These are phyloP conservation scores for Perdita meconis DNA, from an alignment of 2,888 invertebrate species.

Conservation along the genomic window DNA sequence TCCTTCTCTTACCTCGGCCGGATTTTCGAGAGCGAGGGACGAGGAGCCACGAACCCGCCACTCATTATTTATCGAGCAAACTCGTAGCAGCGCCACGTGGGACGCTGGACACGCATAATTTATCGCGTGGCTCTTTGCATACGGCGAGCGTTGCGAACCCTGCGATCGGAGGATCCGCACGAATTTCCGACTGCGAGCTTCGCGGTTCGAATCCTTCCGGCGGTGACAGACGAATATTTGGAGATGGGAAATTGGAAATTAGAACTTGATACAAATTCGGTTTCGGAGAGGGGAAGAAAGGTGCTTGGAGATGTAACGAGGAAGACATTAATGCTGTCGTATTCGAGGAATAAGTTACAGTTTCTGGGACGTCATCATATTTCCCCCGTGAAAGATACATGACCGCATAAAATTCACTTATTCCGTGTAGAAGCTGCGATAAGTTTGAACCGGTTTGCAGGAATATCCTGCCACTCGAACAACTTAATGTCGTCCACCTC, in stretches of 20 bases:
- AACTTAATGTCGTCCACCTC: slow-evolving; percentile 40
- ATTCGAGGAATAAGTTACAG: slow-evolving; percentile 5
- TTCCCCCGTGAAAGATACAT: slow-evolving; percentile 31
- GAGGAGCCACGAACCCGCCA: slow-evolving; percentile 36
- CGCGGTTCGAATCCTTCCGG: slow-evolving; percentile 1
- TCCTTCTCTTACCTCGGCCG: slow-evolving; percentile 10
- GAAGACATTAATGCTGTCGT: slow-evolving; percentile 2
- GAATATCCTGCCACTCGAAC: slow-evolving; percentile 27
- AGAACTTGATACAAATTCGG: not conserved
- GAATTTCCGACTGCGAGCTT: slow-evolving; percentile 10
- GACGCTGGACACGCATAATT: slow-evolving; percentile 76
- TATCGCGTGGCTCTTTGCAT: slow-evolving; percentile 72
- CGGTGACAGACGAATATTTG: not conserved
- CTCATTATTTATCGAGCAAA: slow-evolving; percentile 76
- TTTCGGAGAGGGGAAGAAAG: not conserved
- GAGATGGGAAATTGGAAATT: not conserved
- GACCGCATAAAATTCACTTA: slow-evolving; percentile 45
- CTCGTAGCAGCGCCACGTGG: slow-evolving; percentile 73
- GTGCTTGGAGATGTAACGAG: not conserved
- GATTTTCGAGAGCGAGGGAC: slow-evolving; percentile 22
- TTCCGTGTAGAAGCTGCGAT: slow-evolving; percentile 43
- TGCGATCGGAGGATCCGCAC: slow-evolving; percentile 12
- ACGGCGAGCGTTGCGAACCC: slow-evolving; percentile 56
- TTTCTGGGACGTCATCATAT: slow-evolving; percentile 29
- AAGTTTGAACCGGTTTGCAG: slow-evolving; percentile 51